These are phyloP conservation scores for Rhinogobius similis DNA, from an alignment of 2,113 vertebrate species.

Conservation along the genomic window DNA sequence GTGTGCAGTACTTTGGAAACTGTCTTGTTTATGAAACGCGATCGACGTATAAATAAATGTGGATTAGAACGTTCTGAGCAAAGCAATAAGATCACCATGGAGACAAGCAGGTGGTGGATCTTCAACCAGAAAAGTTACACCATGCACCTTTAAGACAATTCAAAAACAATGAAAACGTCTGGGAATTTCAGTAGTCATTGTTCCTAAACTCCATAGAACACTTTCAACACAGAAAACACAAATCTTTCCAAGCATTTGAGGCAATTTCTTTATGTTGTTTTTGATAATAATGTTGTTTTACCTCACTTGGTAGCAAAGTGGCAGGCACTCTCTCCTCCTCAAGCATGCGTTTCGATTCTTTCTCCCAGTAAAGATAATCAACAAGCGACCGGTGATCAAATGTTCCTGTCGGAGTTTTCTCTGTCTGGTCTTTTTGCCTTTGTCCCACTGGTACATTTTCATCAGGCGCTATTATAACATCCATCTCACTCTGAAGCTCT, in stretches of 20 bases:
- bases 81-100: too few relatives aligned
- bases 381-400: constrained; percentile 94
- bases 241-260: not conserved
- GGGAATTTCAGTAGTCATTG: not conserved
- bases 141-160: not conserved
- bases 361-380: constrained; percentile 94
- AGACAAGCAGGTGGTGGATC: too few relatives aligned
- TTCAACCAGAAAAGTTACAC: too few relatives aligned
- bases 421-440: constrained; percentile 93
- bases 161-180: not conserved
- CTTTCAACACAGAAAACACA: not conserved
- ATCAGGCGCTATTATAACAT: constrained; percentile 91
- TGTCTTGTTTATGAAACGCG: too few relatives aligned
- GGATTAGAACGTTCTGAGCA: too few relatives aligned
- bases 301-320: constrained; percentile 85
- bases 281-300: constrained; percentile 40
- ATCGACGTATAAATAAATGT: too few relatives aligned
- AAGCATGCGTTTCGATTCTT: constrained; percentile 89
- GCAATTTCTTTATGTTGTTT: not conserved
- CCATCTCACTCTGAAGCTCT: constrained; percentile 94
- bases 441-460: constrained; percentile 88
- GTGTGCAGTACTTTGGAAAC: too few relatives aligned
- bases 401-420: constrained; percentile 87
- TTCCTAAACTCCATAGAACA: not conserved
- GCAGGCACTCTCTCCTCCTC: constrained; percentile 90